Evolutionary conservation across 1,140 invertebrate species (phyloP).

Genomic region (Rhagoletis zephyria): DNA sequence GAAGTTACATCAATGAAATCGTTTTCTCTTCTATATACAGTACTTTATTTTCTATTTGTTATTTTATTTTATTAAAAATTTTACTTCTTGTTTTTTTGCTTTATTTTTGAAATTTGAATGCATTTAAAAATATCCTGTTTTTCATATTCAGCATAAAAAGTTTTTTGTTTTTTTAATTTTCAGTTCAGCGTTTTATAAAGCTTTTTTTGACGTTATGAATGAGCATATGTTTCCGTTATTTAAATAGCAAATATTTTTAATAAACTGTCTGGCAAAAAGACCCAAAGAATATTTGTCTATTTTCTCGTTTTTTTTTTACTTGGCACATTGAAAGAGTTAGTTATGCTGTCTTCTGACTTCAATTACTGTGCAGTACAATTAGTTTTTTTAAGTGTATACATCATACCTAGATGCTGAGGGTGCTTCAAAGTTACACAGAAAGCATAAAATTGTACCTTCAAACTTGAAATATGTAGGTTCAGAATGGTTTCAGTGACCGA

Average conservation of each 20-base stretch:
- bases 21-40: conserved; percentile 43
- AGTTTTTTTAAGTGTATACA: not conserved
- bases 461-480: too few relatives aligned
- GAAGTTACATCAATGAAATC: conserved; percentile 24
- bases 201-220: conserved; percentile 38
- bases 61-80: too few relatives aligned
- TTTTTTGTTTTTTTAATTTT: not conserved
- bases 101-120: conserved; percentile 62
- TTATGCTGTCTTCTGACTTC: not conserved
- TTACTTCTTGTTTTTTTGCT: conserved; percentile 58
- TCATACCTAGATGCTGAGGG: too few relatives aligned
- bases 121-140: conserved; percentile 56
- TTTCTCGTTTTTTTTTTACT: not conserved
- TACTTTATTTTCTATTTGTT: not conserved
- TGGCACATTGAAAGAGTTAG: conserved; percentile 40
- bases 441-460: not conserved
- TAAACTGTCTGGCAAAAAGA: conserved; percentile 42
- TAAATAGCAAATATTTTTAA: not conserved
- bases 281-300: conserved; percentile 6
- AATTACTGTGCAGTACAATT: conserved; percentile 12
- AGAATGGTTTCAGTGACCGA: too few relatives aligned
- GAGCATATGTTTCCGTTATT: not conserved
- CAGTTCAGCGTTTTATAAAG: conserved; percentile 47
- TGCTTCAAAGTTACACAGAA: not conserved
- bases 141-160: conserved; percentile 42